Conservation (phyloP, 2,888 invertebrate species). For the Ferrisia virgata region DNA sequence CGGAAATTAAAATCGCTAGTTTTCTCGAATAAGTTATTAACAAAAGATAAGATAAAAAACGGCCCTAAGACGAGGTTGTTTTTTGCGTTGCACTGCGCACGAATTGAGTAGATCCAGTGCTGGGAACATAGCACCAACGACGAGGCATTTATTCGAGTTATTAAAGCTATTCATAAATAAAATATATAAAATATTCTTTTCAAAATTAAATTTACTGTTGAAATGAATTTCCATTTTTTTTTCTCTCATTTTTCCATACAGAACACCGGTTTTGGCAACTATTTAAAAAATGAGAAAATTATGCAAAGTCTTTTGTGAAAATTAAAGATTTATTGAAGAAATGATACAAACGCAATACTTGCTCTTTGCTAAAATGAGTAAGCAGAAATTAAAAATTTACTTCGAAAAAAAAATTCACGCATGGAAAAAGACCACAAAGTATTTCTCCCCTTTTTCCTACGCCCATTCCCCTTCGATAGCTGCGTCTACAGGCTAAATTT, state of each 20-base stretch:
- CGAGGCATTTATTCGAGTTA: neutral
- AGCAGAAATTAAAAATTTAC: too few relatives aligned
- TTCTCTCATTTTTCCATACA: neutral
- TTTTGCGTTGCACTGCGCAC: neutral
- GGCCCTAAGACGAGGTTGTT: neutral
- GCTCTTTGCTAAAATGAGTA: too few relatives aligned
- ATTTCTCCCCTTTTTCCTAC: too few relatives aligned
- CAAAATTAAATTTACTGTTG: constrained; percentile 7
- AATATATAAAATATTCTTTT: constrained; percentile 9
- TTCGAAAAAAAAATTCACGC: too few relatives aligned
- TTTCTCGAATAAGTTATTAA: constrained; percentile 9
- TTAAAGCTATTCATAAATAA: neutral
- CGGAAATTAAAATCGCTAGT: constrained; percentile 14
- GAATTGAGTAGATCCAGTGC: neutral
- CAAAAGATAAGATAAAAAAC: neutral
- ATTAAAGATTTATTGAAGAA: neutral
- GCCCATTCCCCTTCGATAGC: too few relatives aligned
- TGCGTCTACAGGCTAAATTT: too few relatives aligned
- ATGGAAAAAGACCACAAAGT: too few relatives aligned
- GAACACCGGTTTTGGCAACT: neutral
- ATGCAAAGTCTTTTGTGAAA: neutral
- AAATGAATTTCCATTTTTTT: neutral
- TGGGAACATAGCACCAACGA: neutral
- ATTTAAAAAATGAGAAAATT: neutral
- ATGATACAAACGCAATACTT: too few relatives aligned